Conservation (phyloP, 2,888 invertebrate species). For the Dione vanillae region DNA sequence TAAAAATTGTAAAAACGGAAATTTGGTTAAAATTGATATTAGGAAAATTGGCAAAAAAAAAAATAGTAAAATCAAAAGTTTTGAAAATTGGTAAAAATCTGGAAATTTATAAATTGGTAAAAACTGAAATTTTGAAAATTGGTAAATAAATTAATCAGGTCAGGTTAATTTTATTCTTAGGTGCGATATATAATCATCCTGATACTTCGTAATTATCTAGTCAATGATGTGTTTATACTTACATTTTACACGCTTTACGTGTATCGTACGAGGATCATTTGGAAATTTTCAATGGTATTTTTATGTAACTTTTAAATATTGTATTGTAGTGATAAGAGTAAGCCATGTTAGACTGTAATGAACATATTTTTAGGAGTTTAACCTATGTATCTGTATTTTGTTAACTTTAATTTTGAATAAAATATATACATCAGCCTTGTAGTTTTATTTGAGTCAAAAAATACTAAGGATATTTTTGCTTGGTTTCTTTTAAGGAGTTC, state of each 20-base stretch:
- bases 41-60: too few relatives aligned
- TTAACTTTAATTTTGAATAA: conserved; percentile 24
- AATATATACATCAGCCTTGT: not conserved
- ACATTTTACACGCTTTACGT: not conserved
- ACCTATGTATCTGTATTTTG: conserved; percentile 23
- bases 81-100: too few relatives aligned
- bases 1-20: too few relatives aligned
- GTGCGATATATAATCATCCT: not conserved
- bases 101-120: too few relatives aligned
- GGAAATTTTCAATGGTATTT: conserved; percentile 5
- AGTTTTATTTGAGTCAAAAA: not conserved
- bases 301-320: conserved; percentile 21
- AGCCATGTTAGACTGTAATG: conserved; percentile 14
- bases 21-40: too few relatives aligned
- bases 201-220: conserved; percentile 29
- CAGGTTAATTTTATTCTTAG: not conserved
- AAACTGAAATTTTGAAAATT: too few relatives aligned
- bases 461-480: too few relatives aligned
- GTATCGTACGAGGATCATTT: conserved; percentile 8
- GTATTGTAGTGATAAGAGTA: conserved; percentile 14
- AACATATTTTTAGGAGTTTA: conserved; percentile 16
- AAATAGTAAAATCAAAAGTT: too few relatives aligned
- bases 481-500: too few relatives aligned
- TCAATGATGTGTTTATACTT: conserved; percentile 24
- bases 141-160: too few relatives aligned